These are phyloP conservation scores for Sebastes minor DNA, from an alignment of 2,797 vertebrate species.

Conservation along the genomic window DNA sequence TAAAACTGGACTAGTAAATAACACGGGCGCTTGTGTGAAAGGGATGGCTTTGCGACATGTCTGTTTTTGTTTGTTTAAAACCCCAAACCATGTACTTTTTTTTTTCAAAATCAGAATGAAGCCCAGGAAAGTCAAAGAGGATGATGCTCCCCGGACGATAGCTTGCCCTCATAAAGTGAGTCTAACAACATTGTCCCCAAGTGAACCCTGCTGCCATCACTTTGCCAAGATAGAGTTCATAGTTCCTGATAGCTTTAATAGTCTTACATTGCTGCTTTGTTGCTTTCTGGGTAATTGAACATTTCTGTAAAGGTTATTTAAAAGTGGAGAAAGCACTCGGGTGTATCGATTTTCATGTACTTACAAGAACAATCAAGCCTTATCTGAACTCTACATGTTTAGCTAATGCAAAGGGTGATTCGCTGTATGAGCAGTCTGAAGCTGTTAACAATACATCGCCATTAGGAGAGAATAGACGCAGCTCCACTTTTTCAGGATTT, in stretches of 20 bases:
- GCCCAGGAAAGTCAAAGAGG: conserved; percentile 99
- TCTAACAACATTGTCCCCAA: conserved; percentile 15
- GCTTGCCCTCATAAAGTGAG: conserved; percentile 99
- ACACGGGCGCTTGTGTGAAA: not conserved
- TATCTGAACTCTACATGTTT: conserved; percentile 4
- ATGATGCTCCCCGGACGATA: conserved; percentile 98
- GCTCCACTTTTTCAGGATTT: not conserved
- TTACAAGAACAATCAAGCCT: conserved; percentile 8
- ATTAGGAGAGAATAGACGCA: not conserved
- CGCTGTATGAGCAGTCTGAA: not conserved
- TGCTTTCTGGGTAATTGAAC: conserved; percentile 11
- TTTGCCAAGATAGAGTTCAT: not conserved
- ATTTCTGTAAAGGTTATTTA: conserved; percentile 24
- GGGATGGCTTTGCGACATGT: not conserved
- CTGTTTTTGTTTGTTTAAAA: conserved; percentile 8
- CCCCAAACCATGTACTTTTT: not conserved
- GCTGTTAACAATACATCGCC: not conserved
- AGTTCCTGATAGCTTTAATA: not conserved
- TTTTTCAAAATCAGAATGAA: conserved; percentile 89
- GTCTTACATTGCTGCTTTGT: not conserved
- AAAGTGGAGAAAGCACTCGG: not conserved
- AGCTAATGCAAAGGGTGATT: conserved; percentile 12
- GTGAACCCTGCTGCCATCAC: not conserved
- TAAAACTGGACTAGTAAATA: not conserved
- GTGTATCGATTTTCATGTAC: conserved; percentile 33